These are phyloP conservation scores for Xiphophorus hellerii DNA, from an alignment of 2,113 vertebrate species.

Conservation along the genomic window DNA sequence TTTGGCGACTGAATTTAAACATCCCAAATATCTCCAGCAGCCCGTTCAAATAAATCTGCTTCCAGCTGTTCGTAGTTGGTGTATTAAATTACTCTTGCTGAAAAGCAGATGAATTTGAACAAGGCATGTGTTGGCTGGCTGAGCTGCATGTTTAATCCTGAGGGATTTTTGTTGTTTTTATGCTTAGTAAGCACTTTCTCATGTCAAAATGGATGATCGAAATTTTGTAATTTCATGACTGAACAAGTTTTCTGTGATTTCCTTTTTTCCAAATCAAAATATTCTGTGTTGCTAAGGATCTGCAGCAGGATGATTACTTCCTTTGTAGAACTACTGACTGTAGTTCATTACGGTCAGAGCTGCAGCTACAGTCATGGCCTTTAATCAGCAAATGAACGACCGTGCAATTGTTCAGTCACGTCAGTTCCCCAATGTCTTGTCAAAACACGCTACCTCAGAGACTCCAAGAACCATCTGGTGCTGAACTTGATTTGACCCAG, in stretches of 20 bases:
- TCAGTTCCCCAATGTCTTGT: constrained; percentile 56
- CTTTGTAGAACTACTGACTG: constrained; percentile 6
- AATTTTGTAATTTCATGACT: constrained; percentile 18
- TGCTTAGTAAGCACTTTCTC: constrained; percentile 34
- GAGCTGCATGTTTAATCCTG: constrained; percentile 35
- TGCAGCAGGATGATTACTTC: constrained; percentile 9
- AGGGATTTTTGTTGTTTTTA: constrained; percentile 40
- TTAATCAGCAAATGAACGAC: constrained; percentile 41
- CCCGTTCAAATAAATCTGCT: constrained; percentile 39
- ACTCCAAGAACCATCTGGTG: constrained; percentile 64
- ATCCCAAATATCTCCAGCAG: constrained; percentile 29
- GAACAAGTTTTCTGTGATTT: constrained; percentile 7
- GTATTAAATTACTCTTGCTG: constrained; percentile 55
- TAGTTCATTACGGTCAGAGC: constrained; percentile 3
- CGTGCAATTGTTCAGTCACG: constrained; percentile 51
- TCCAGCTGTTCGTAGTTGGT: constrained; percentile 59
- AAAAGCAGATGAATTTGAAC: constrained; percentile 54
- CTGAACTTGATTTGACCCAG: constrained; percentile 77
- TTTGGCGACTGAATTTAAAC: constrained; percentile 35
- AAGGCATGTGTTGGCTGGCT: constrained; percentile 23
- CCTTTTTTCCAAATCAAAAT: constrained; percentile 2
- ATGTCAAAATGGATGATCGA: constrained; percentile 38
- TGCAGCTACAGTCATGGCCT: constrained; percentile 20
- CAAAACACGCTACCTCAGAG: constrained; percentile 57
- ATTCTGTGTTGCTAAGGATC: background rate